Evolutionary conservation across 2,888 invertebrate species (phyloP).

Genomic region (Entomobrya proxima): DNA sequence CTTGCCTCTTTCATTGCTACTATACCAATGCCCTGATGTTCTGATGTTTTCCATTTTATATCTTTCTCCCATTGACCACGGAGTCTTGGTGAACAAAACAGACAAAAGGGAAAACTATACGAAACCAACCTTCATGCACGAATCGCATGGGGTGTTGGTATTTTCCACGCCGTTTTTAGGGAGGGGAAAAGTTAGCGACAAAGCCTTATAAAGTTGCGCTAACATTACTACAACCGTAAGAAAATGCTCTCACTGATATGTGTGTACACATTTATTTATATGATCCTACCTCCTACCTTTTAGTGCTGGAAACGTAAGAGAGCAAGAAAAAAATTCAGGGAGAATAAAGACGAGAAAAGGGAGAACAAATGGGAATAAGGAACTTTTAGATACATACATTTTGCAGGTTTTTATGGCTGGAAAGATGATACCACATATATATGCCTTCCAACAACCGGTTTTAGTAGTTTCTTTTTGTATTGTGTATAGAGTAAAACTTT

Average conservation of each 20-base stretch:
- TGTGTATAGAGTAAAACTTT: background rate
- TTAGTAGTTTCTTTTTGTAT: background rate
- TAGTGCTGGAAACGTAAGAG: background rate
- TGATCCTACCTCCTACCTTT: constrained; percentile 32
- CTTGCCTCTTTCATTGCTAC: constrained; percentile 32
- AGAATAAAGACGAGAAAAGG: constrained; percentile 38
- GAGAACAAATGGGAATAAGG: constrained; percentile 1
- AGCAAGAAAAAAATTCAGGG: background rate
- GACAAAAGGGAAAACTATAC: background rate
- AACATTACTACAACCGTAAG: background rate
- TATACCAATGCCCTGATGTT: background rate
- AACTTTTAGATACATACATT: background rate
- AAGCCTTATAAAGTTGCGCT: background rate
- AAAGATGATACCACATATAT: constrained; percentile 42
- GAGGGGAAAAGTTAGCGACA: constrained; percentile 38
- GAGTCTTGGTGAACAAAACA: constrained; percentile 6
- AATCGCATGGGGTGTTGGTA: constrained; percentile 43
- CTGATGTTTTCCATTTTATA: constrained; percentile 7
- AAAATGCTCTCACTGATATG: constrained; percentile 24
- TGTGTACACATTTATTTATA: constrained; percentile 45
- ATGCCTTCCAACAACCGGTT: background rate
- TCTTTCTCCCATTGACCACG: constrained; percentile 9
- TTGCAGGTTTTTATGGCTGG: constrained; percentile 51
- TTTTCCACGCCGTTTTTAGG: constrained; percentile 10
- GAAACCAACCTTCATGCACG: constrained; percentile 22